Evolutionary conservation across 2,113 vertebrate species (phyloP), one percentile per base, ranked within the genome.

Genomic region (Channa maculata): DNA sequence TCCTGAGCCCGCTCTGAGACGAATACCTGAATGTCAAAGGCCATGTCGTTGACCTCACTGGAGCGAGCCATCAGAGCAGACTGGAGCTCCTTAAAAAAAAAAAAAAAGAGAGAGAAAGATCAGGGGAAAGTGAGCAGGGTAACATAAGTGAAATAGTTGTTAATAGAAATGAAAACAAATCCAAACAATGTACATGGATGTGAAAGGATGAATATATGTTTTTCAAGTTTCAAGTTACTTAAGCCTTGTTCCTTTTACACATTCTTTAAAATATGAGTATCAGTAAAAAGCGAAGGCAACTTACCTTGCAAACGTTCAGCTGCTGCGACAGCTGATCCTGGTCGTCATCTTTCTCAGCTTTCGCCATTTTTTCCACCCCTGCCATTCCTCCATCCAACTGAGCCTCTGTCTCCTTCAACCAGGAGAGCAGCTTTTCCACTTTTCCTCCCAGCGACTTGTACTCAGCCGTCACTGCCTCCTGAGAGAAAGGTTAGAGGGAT

Each of bases 1-100:
- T 98, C 96, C 88, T 95, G 96, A 0, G 96, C 95, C 0, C 94
- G 94, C 92, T 99, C 96, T 0, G 97, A 97, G 87, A 98, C 94
- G 65, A 99, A 97, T 69, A 95, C 57, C 89, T 99, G 97, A 75
- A 96, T 84, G 75, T 96, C 94, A 1, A 95, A 94, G 51, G 94
- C 96, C 0, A 95, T 76, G 24, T 61, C 13, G 1, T 93, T 94
- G 10, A 98, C 94, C 63, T 97, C 93, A 4, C 74, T 82, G 55
- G 95, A 96, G 80, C 85, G 95, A 64, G 87, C 80, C 37, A 82
- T 39, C 0, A 97, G 87, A 9, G 93, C 88, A 14, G 92, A 80
- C 82, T 94, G 93, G 65, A 96, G 89, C 72, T 95, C 95, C 97
- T 99, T 1, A 0, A 50, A 73, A 37, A n/a, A n/a, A n/a, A n/a